Conservation (phyloP, 2,797 vertebrate species). For the Enteromius mattozi region DNA sequence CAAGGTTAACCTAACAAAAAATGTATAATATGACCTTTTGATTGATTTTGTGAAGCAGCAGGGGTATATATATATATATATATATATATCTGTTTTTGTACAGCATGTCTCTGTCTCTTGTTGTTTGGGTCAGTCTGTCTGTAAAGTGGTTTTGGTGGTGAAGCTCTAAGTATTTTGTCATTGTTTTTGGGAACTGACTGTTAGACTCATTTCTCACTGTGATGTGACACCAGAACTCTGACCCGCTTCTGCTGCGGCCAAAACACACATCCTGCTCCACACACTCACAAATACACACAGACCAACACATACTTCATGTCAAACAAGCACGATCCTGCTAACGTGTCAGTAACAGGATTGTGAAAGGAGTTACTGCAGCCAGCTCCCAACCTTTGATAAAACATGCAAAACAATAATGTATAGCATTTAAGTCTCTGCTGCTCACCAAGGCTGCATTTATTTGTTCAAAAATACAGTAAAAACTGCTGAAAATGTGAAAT, state of each 20-base stretch:
- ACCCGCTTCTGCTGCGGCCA: constrained; percentile 49
- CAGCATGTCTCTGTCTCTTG: neutral
- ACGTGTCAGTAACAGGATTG: neutral
- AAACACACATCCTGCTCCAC: constrained; percentile 32
- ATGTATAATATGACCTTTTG: neutral
- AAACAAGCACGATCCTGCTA: neutral
- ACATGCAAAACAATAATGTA: neutral
- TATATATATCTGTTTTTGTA: constrained; percentile 12
- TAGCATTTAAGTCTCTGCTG: too few relatives aligned
- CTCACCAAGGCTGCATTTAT: too few relatives aligned
- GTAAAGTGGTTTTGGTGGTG: constrained; percentile 29
- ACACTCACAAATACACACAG: neutral
- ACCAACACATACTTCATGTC: neutral
- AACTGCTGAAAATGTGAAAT: neutral
- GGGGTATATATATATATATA: neutral
- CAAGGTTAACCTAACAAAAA: neutral
- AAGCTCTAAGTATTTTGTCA: constrained; percentile 48
- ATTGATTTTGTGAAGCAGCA: neutral
- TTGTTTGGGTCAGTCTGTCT: constrained; percentile 46
- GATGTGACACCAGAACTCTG: constrained; percentile 49
- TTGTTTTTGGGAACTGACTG: constrained; percentile 57
- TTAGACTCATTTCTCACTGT: constrained; percentile 56
- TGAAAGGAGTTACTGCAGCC: neutral
- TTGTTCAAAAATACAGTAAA: neutral
- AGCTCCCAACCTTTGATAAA: neutral